Conservation (phyloP, 2,888 invertebrate genomes). For the Seira ritae region DNA sequence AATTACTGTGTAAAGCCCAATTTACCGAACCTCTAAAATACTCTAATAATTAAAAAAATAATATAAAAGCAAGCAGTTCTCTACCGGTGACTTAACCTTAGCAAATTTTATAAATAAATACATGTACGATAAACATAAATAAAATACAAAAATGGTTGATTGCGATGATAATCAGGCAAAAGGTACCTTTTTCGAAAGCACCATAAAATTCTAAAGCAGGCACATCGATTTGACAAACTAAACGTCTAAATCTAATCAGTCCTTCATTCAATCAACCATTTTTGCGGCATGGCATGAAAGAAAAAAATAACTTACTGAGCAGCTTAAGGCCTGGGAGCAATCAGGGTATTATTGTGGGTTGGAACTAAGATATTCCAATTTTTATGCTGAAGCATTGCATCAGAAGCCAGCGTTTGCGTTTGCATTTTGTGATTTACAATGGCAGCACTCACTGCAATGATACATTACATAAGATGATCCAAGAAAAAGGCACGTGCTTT, state of each 20-base stretch:
- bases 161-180: too few species aligned
- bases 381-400: slow-evolving; percentile 65
- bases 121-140: neutral
- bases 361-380: slow-evolving; percentile 61
- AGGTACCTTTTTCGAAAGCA: too few species aligned
- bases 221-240: too few species aligned
- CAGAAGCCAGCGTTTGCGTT: slow-evolving; percentile 62
- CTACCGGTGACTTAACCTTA: neutral
- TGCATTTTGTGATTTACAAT: slow-evolving; percentile 64
- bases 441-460: slow-evolving; percentile 64
- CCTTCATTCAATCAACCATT: slow-evolving; percentile 51
- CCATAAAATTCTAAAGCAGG: too few species aligned
- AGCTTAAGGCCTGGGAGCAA: slow-evolving; percentile 60
- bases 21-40: neutral
- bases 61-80: neutral
- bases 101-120: neutral
- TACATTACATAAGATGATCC: slow-evolving; percentile 60
- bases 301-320: slow-evolving; percentile 58
- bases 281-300: slow-evolving; percentile 42
- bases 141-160: slow-evolving; percentile 7
- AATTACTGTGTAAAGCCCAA: neutral
- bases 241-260: too few species aligned
- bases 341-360: slow-evolving; percentile 57
- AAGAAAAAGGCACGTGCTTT: slow-evolving; percentile 60
- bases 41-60: too few species aligned